Conservation (phyloP, 2,113 vertebrate species). For the Baryphthengus martii region DNA sequence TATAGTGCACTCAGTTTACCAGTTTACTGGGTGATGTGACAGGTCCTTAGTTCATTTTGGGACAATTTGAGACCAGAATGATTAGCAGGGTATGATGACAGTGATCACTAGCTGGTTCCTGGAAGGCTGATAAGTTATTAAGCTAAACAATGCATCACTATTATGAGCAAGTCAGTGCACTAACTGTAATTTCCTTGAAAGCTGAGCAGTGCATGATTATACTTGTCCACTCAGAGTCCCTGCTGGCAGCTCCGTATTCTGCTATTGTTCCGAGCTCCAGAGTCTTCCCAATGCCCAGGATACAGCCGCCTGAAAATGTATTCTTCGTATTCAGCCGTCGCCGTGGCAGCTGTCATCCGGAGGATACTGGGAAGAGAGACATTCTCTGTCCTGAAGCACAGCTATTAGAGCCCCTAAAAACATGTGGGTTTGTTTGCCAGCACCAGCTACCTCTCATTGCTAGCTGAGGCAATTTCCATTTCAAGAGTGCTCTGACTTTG, state of each 20-base stretch:
- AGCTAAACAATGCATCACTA: constrained; percentile 54
- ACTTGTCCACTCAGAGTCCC: constrained; percentile 52
- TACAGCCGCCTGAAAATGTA: background rate
- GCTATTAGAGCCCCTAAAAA: background rate
- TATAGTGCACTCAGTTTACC: background rate
- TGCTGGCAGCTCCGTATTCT: constrained; percentile 34
- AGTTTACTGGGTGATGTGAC: constrained; percentile 41
- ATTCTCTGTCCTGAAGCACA: background rate
- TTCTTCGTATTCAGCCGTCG: background rate
- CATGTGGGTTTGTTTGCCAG: background rate
- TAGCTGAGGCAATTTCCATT: background rate
- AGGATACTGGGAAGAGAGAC: background rate
- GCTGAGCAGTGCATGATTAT: constrained; percentile 53
- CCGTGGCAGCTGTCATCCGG: constrained; percentile 5
- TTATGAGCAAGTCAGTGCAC: constrained; percentile 49
- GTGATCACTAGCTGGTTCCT: constrained; percentile 48
- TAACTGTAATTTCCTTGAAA: constrained; percentile 62
- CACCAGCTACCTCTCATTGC: background rate
- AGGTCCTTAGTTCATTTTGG: constrained; percentile 22
- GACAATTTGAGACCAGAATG: constrained; percentile 33
- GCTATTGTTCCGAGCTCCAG: constrained; percentile 10
- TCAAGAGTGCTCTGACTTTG: background rate
- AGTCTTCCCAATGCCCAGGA: background rate
- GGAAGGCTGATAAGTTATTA: constrained; percentile 60
- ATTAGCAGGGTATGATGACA: constrained; percentile 47